Conservation (phyloP, 2,113 vertebrate species). For the Acanthochromis polyacanthus region DNA sequence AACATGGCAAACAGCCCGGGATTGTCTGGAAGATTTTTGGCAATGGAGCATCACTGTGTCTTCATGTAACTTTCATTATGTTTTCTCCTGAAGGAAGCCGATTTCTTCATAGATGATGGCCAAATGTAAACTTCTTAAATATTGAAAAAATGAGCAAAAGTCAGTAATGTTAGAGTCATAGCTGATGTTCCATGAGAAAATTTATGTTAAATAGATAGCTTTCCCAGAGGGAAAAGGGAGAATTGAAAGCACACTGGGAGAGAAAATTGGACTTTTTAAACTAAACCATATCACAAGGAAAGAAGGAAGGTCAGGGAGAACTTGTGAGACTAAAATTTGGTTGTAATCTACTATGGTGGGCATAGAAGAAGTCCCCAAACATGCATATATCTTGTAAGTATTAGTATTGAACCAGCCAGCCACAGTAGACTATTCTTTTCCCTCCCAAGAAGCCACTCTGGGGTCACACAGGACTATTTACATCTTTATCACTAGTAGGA, state of each 20-base stretch:
- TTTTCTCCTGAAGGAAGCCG: not conserved
- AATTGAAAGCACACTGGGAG: slow-evolving; percentile 26
- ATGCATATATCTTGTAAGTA: slow-evolving; percentile 51
- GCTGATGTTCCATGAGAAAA: not conserved
- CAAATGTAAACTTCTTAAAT: not conserved
- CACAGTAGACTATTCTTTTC: slow-evolving; percentile 43
- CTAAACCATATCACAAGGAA: slow-evolving; percentile 29
- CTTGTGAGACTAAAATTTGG: slow-evolving; percentile 40
- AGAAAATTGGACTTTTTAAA: not conserved
- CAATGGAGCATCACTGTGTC: no score
- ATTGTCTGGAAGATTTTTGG: not conserved
- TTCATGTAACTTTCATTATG: no score
- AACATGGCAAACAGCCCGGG: not conserved
- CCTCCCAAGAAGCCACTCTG: slow-evolving; percentile 34
- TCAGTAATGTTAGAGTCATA: not conserved
- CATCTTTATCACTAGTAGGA: slow-evolving; percentile 66
- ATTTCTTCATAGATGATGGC: not conserved
- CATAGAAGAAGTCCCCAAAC: slow-evolving; percentile 47
- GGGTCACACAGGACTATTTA: slow-evolving; percentile 62
- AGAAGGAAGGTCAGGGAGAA: slow-evolving; percentile 23
- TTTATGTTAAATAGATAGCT: slow-evolving; percentile 2
- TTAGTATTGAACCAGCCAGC: slow-evolving; percentile 36
- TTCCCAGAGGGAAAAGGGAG: not conserved
- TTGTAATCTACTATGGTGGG: slow-evolving; percentile 41
- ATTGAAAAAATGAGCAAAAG: not conserved